Base-by-base conservation (phyloP, 2,888 invertebrate species). In the Heteromurus nitidus region DNA sequence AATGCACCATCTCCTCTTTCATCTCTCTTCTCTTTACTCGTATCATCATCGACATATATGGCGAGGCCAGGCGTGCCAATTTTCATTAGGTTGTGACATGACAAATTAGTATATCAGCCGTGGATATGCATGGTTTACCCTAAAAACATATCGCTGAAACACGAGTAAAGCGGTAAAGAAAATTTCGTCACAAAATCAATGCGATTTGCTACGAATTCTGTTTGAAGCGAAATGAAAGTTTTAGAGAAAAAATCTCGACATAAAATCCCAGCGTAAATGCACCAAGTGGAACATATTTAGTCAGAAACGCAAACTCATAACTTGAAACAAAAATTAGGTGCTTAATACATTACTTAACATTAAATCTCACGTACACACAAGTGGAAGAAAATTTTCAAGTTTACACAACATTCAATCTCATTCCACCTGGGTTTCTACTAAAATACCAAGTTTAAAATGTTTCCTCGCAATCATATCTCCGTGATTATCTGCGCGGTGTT, bases 71-170 rank as follows among this genome's bases (percentile, higher is more conserved):
- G 55, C 30, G 22, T 62, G 22, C 22, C 7, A 55, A 20, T 24
- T 20, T 20, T 5, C 22, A 24, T 22, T 65, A 13, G 55, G 55
- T 75, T 75, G 42, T 67, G 75, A 67, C 65, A 67, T 65, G 75
- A 31, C 42, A 58, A 75, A 65, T 65, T 74, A n/a, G 7, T 50
- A 9, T 62, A 62, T 50, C 47, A 73, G 47, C 50, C 73, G 73
- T 50, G n/a, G 72, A 60, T 62, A 73, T 62, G 62, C 73, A 62
- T 62, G 62, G 73, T 13, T 73, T 62, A n/a, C n/a, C 73, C 18
- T n/a, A 5, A 55, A 20, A 9, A 36, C 36, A 9, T 3, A 47
- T 3, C n/a, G 3, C 47, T 47, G 11, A 47, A 47, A 22, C 22
- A 20, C 22, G 55, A 9, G 55, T n/a, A 55, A 20, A 22, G 20